These are phyloP conservation scores for Drosophila formosana DNA, from an alignment of 2,888 invertebrate species.

Conservation along the genomic window DNA sequence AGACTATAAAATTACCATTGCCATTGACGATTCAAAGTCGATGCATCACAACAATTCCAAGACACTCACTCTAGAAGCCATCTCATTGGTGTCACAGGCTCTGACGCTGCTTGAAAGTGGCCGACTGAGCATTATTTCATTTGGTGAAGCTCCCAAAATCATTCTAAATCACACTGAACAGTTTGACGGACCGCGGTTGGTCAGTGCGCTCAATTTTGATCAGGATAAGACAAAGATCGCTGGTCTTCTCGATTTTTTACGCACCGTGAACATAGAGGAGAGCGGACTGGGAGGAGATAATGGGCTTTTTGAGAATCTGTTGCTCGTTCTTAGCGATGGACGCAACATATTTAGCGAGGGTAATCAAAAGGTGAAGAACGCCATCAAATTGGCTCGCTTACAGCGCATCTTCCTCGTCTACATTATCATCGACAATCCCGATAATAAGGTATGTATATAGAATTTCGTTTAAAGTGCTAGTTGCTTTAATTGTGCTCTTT, in stretches of 20 bases:
- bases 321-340: slow-evolving; percentile 98
- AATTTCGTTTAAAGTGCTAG: too few species aligned
- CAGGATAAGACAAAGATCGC: slow-evolving; percentile 96
- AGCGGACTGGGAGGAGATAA: slow-evolving; percentile 84
- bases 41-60: slow-evolving; percentile 96
- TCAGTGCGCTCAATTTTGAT: slow-evolving; percentile 93
- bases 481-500: not conserved
- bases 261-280: slow-evolving; percentile 88
- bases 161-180: slow-evolving; percentile 95
- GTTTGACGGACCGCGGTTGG: slow-evolving; percentile 91
- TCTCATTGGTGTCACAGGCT: slow-evolving; percentile 95
- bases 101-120: slow-evolving; percentile 97
- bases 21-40: slow-evolving; percentile 97
- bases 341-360: slow-evolving; percentile 96
- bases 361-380: slow-evolving; percentile 90
- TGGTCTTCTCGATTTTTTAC: slow-evolving; percentile 92
- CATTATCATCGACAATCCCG: slow-evolving; percentile 97
- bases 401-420: slow-evolving; percentile 97
- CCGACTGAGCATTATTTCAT: slow-evolving; percentile 95
- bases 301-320: slow-evolving; percentile 86
- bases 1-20: slow-evolving; percentile 97
- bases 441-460: slow-evolving; percentile 90
- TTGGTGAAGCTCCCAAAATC: slow-evolving; percentile 93
- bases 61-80: slow-evolving; percentile 96
- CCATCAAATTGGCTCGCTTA: slow-evolving; percentile 92